Base-by-base conservation (phyloP, 2,113 vertebrate species). In the Boleophthalmus pectinirostris region DNA sequence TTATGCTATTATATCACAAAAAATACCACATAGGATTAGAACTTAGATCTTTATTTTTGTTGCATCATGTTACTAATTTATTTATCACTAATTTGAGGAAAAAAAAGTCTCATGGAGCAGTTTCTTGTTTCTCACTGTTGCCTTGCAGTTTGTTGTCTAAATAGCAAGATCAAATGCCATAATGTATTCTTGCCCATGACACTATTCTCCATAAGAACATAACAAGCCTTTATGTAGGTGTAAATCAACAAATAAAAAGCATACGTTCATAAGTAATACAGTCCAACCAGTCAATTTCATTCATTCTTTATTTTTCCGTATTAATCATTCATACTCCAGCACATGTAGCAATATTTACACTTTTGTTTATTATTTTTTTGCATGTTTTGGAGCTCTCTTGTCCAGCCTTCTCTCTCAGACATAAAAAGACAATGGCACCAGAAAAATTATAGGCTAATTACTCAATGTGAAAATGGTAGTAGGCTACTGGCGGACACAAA, bases 251-350 rank as follows among this genome's bases (percentile, higher is more conserved):
- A 18, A 18, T 49, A 5, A 5, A 49, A 49, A 18, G 47, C n/a
- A 21, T 9, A 21, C 16, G 1, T 54, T 10, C 18, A 10, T 7
- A 58, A 61, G 15, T 33, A 61, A 16, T 15, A 60, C 24, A 33
- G 58, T 16, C 8, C 58, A 54, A 54, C 0, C 14, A 38, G 3
- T 1, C 45, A 2, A 0, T 75, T 58, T 75, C 66, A 81, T 61
- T 71, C 61, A 56, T 66, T 75, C 63, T 85, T 85, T 76, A 0
- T 79, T 74, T 74, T 63, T 51, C 67, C 25, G 73, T 10, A 69
- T 79, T 76, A 85, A 81, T 85, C 83, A 85, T 70, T 74, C 73
- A 68, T 58, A 82, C 74, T 82, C 13, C 84, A 85, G 84, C 79
- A 87, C 67, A 64, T 61, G 74, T 75, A 75, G 72, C 51, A 72